phyloP scores from a whole-genome alignment of 2,113 vertebrate species.

The Odobenus rosmarus region DNA sequence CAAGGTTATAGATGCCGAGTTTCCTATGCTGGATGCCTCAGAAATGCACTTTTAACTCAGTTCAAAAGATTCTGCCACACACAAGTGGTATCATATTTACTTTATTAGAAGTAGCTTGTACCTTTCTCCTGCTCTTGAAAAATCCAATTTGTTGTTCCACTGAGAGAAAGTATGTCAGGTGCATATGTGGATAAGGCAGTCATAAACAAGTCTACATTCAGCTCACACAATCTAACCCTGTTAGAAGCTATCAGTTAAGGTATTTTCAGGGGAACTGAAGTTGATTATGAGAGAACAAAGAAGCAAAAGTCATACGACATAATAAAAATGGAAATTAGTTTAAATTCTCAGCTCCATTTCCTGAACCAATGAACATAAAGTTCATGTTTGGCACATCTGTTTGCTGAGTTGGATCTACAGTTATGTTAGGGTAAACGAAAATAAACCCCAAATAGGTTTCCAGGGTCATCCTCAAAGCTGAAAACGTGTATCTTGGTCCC shows the following conservation, averaged over 20 bases:
- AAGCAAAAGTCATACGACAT: conserved; percentile 66
- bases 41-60: conserved; percentile 52
- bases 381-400: conserved; percentile 70
- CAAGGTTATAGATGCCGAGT: not conserved
- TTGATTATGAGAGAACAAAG: conserved; percentile 74
- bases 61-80: conserved; percentile 16
- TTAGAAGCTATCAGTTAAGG: conserved; percentile 30
- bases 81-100: conserved; percentile 34
- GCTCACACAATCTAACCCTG: conserved; percentile 43
- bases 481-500: conserved; percentile 7
- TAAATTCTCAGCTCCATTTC: conserved; percentile 57
- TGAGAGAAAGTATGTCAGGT: conserved; percentile 63
- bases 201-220: conserved; percentile 45
- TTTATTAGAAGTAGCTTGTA: conserved; percentile 59
- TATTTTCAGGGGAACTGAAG: conserved; percentile 68
- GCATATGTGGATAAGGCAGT: not conserved
- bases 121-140: conserved; percentile 12
- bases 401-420: conserved; percentile 46
- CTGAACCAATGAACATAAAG: conserved; percentile 63
- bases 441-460: conserved; percentile 41
- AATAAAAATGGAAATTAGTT: conserved; percentile 79
- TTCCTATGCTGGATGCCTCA: not conserved
- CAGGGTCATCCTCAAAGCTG: not conserved
- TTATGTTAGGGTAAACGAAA: conserved; percentile 44
- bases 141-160: conserved; percentile 61